A percentile compares a stretch with the other conserved stretches of the same genome.
phyloP scores from a whole-genome alignment of 2,797 vertebrate genomes.

The Passerculus sandwichensis region DNA sequence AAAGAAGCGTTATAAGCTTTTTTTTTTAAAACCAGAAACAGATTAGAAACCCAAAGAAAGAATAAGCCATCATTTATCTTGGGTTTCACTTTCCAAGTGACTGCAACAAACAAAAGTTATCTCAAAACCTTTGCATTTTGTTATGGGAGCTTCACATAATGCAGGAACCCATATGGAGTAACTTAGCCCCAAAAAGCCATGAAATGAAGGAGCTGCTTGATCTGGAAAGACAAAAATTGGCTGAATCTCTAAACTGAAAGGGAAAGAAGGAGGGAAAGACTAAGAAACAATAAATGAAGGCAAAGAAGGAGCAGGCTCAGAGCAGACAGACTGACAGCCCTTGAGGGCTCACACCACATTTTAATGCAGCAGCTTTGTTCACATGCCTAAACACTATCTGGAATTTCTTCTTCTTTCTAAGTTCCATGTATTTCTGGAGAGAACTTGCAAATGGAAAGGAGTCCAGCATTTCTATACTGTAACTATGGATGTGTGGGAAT shows the following conservation, averaged over 20 bases:
- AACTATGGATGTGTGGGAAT: neutral
- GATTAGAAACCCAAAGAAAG: slow-evolving; percentile 21
- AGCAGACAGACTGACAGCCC: neutral
- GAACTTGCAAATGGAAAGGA: neutral
- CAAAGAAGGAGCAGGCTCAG: neutral
- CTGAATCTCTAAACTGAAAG: neutral
- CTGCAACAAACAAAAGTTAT: slow-evolving; percentile 23
- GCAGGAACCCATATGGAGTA: neutral
- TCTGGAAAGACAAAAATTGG: slow-evolving; percentile 20
- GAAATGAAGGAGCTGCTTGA: slow-evolving; percentile 9
- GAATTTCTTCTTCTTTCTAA: neutral
- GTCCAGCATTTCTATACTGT: neutral
- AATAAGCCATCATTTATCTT: slow-evolving; percentile 48
- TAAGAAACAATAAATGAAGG: neutral
- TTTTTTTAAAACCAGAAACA: neutral
- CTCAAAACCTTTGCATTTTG: slow-evolving; percentile 11
- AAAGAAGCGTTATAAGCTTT: neutral
- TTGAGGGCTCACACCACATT: neutral
- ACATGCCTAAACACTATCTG: neutral
- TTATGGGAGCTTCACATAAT: neutral
- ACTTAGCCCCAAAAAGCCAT: neutral
- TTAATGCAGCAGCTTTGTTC: neutral
- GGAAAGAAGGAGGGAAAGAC: neutral
- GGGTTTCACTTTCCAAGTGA: neutral
- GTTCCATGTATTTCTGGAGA: neutral